phyloP scores from a whole-genome alignment of 2,888 invertebrate genomes.

The Ferdinandea cuprea region DNA sequence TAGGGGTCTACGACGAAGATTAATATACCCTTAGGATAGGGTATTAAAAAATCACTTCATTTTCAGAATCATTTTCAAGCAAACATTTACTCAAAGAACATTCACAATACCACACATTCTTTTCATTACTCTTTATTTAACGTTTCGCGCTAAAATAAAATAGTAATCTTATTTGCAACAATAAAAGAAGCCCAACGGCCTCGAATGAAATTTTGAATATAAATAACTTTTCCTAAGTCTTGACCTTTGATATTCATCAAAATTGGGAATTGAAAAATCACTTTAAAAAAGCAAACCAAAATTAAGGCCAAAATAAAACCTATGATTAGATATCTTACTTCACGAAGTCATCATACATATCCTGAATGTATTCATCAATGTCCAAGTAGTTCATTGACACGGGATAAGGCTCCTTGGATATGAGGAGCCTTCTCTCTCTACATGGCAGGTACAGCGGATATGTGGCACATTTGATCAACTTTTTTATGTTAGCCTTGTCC shows the following conservation, averaged over 20 bases:
- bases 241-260: slow-evolving; percentile 1
- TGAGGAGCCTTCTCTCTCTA: slow-evolving; percentile 20
- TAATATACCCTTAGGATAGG: too few relatives aligned
- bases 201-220: background rate
- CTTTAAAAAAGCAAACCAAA: background rate
- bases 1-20: too few relatives aligned
- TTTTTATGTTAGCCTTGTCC: slow-evolving; percentile 13
- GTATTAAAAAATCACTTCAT: too few relatives aligned
- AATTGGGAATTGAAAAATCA: slow-evolving; percentile 9
- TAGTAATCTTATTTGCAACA: background rate
- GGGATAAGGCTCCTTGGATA: slow-evolving; percentile 48
- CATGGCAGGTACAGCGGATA: slow-evolving; percentile 51
- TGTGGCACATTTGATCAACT: slow-evolving; percentile 41
- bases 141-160: background rate
- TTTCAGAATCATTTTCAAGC: too few relatives aligned
- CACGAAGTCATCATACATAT: background rate
- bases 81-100: too few relatives aligned
- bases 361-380: slow-evolving; percentile 19
- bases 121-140: too few relatives aligned
- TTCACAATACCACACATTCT: too few relatives aligned
- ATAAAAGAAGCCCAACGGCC: slow-evolving; percentile 18
- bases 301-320: background rate
- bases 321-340: slow-evolving; percentile 21
- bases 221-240: background rate
- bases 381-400: slow-evolving; percentile 56